Conservation (phyloP, 2,888 invertebrate species). For the Eumacrocentrus americanus region DNA sequence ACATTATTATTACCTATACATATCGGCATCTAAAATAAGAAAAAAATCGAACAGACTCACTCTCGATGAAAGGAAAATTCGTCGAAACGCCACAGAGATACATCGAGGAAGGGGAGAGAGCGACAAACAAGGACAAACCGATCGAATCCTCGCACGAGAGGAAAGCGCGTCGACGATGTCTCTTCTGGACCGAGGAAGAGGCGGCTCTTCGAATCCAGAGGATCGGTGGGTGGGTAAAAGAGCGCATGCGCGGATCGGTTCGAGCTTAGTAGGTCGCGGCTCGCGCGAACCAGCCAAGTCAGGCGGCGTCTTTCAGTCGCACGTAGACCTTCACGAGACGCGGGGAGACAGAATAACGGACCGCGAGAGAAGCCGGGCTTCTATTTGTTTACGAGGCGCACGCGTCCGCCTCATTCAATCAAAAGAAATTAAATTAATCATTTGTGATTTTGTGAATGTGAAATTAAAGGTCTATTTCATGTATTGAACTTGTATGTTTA, state of each 20-base stretch:
- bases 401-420: not conserved
- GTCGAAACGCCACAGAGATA: no score
- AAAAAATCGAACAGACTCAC: not conserved
- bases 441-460: slow-evolving; percentile 13
- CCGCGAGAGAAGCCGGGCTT: slow-evolving; percentile 17
- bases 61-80: not conserved
- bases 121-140: not conserved
- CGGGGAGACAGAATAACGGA: slow-evolving; percentile 24
- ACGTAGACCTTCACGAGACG: slow-evolving; percentile 39
- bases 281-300: slow-evolving; percentile 38
- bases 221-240: slow-evolving; percentile 37
- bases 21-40: no score
- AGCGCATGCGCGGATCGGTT: slow-evolving; percentile 38
- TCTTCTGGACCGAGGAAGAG: not conserved
- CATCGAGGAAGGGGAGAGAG: not conserved
- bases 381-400: slow-evolving; percentile 18
- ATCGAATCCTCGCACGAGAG: not conserved
- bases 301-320: slow-evolving; percentile 39
- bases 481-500: not conserved
- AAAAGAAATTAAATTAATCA: not conserved
- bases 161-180: slow-evolving; percentile 35
- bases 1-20: no score
- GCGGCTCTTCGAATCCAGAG: slow-evolving; percentile 24
- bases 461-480: slow-evolving; percentile 10
- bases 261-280: slow-evolving; percentile 48